Conservation (phyloP, 2,797 vertebrate species). For the Eutrigla gurnardus region DNA sequence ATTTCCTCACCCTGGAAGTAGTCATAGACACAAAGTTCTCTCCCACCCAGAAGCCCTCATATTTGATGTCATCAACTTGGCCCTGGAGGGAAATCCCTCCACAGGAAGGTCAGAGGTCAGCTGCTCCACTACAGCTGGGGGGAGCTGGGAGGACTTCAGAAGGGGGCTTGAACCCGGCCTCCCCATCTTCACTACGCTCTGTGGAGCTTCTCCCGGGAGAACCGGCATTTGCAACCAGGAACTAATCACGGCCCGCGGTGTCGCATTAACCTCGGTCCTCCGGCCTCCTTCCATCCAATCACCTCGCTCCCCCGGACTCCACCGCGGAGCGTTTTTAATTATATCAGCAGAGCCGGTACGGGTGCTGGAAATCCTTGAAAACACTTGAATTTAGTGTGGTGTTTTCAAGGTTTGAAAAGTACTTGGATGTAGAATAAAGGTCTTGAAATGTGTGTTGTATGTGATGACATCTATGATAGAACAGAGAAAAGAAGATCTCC, state of each 20-base stretch:
- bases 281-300: conserved; percentile 55
- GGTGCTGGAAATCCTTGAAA: too few relatives aligned
- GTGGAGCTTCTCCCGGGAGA: not conserved
- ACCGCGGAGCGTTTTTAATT: too few relatives aligned
- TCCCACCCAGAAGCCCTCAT: not conserved
- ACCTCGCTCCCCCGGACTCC: conserved; percentile 39
- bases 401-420: too few relatives aligned
- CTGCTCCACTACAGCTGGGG: not conserved
- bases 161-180: conserved; percentile 9
- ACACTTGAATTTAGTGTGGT: too few relatives aligned
- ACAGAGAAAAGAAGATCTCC: too few relatives aligned
- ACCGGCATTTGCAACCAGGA: conserved; percentile 52
- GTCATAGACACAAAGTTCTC: conserved; percentile 15
- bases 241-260: conserved; percentile 55
- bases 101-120: conserved; percentile 38
- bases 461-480: too few relatives aligned
- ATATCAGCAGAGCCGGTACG: too few relatives aligned
- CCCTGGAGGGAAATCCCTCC: conserved; percentile 6
- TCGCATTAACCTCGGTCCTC: conserved; percentile 68
- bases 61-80: conserved; percentile 4
- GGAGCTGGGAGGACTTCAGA: not conserved
- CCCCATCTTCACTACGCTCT: conserved; percentile 10
- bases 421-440: too few relatives aligned
- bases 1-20: not conserved
- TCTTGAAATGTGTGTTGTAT: too few relatives aligned